A percentile compares a stretch with the other conserved stretches of the same genome.
Conservation (phyloP, 2,888 invertebrate species). For the Synanthedon formicaeformis region DNA sequence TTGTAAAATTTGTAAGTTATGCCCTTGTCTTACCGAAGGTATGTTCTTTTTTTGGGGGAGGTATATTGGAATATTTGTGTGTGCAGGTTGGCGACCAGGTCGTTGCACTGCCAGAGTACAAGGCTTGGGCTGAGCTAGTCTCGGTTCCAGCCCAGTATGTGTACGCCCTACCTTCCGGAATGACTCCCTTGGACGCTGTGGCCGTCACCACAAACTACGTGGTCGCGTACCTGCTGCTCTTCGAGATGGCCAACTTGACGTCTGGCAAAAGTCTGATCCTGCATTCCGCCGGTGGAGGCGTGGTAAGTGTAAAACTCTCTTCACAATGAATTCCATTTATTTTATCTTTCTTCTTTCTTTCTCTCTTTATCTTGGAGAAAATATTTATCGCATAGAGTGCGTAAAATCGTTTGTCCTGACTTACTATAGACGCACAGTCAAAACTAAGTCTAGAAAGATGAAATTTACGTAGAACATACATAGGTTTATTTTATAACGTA, state of each 20-base stretch:
- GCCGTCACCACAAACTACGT: conserved; percentile 89
- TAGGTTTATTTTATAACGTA: too few species aligned
- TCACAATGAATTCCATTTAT: not conserved
- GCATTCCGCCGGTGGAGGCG: conserved; percentile 89
- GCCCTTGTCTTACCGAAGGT: too few species aligned
- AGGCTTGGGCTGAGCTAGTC: conserved; percentile 89
- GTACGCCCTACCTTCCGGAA: conserved; percentile 79
- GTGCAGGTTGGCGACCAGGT: conserved; percentile 84
- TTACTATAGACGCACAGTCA: too few species aligned
- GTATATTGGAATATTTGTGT: too few species aligned
- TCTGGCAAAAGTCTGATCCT: conserved; percentile 84
- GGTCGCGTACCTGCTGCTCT: conserved; percentile 86
- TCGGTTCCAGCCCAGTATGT: conserved; percentile 84
- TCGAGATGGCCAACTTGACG: conserved; percentile 83
- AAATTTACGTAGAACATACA: too few species aligned
- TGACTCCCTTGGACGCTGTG: conserved; percentile 83
- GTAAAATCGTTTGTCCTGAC: too few species aligned
- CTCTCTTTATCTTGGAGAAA: too few species aligned
- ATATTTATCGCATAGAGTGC: too few species aligned
- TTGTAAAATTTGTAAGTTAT: too few species aligned
- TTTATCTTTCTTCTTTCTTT: too few species aligned
- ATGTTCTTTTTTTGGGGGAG: too few species aligned
- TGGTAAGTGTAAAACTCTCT: conserved; percentile 74
- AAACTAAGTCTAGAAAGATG: too few species aligned
- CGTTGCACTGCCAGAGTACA: conserved; percentile 85